A percentile compares a stretch with the other conserved stretches of the same genome.
phyloP scores from a whole-genome alignment of 1,140 invertebrate species.

The Micrasema minimum region DNA sequence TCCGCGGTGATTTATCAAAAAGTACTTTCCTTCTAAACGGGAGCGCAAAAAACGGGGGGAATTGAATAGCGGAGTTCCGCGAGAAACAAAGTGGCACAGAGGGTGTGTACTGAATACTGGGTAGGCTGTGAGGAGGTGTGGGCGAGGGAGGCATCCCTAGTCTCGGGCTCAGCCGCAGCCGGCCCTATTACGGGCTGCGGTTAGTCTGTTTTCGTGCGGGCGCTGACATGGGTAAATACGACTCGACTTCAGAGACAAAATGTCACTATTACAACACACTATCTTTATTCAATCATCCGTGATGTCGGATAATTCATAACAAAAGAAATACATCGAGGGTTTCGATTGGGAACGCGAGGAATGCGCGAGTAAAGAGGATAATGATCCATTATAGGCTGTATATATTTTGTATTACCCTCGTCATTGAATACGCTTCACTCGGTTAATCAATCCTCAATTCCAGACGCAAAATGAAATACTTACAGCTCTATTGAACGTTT shows the following conservation, averaged over 20 bases:
- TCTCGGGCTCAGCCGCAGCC: slow-evolving; percentile 7
- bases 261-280: slow-evolving; percentile 36
- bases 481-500: no score
- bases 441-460: no score
- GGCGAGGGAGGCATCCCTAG: background rate
- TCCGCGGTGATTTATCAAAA: slow-evolving; percentile 35
- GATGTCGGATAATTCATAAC: slow-evolving; percentile 37
- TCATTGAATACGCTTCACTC: no score
- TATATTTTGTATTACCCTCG: background rate
- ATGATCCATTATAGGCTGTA: slow-evolving; percentile 4
- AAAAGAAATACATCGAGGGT: slow-evolving; percentile 35
- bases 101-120: background rate
- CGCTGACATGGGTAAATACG: slow-evolving; percentile 45
- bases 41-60: slow-evolving; percentile 35
- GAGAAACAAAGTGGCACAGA: slow-evolving; percentile 50
- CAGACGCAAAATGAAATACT: no score
- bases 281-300: slow-evolving; percentile 41
- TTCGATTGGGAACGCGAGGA: slow-evolving; percentile 18
- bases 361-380: slow-evolving; percentile 3
- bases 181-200: slow-evolving; percentile 31
- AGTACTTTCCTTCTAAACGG: slow-evolving; percentile 29
- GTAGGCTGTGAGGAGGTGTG: background rate
- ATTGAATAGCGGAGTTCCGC: slow-evolving; percentile 50
- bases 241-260: slow-evolving; percentile 38
- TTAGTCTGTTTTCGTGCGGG: slow-evolving; percentile 47